Evolutionary conservation across 2,113 vertebrate genomes (phyloP), one percentile per base, ranked within the genome.

Genomic region (Elachura formosa): DNA sequence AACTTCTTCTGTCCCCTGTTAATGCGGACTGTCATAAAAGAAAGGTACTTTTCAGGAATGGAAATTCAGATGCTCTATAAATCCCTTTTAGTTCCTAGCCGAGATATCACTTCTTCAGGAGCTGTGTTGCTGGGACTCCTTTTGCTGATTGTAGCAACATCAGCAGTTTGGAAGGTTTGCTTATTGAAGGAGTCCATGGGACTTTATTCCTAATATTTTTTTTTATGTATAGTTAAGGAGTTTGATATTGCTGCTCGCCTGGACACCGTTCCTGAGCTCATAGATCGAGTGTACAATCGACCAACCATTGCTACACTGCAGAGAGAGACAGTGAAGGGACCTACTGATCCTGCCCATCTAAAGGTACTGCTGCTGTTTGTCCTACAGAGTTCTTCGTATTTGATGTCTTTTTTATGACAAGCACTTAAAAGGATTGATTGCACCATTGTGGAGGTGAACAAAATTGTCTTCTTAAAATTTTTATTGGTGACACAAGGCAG

Each of bases 231-330:
- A 99, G 99, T 99, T 92, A 24, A 96, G 51, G 95, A 97, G 31
- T 99, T 99, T 97, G 98, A 99, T 92, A 73, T 99, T 93, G 98
- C 98, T 13, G 83, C 93, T 54, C 99, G 98, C 52, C 98, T 99
- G 66, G 97, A 98, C 69, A 99, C 99, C 0, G 97, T 96, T 17
- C 99, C 99, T 1, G 98, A 99, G 93, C 97, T 99, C 5, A 96
- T 99, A 29, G 91, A 97, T 43, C 95, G 99, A 97, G 98, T 98
- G 64, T 99, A 98, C 96, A 99, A 99, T 95, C 97, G 99, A 80
- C 99, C 99, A 2, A 99, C 98, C 31, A 84, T 99, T 77, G 97
- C 98, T 55, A 99, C 98, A 0, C 89, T 99, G 96, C 97, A 98
- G 96, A 99, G 96, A 1, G 98, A 98, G 78, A 93, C 95, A 19